A percentile compares a stretch with the other conserved stretches of the same genome.
These are phyloP conservation scores for Brenthis daphne DNA, from an alignment of 2,888 invertebrate species.

Conservation along the genomic window DNA sequence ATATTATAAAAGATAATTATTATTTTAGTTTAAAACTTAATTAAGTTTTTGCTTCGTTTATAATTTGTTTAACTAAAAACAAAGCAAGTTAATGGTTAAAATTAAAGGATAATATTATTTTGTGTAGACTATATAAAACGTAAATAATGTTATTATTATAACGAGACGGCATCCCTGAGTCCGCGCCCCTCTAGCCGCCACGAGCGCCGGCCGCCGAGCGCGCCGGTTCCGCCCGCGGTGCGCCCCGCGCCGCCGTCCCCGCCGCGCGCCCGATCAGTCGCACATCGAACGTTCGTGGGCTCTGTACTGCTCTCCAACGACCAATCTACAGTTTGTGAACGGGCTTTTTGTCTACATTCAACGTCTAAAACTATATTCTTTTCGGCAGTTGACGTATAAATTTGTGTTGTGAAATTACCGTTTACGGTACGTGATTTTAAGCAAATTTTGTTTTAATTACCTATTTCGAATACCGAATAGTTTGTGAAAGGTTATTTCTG, in stretches of 20 bases:
- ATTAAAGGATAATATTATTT: conserved; percentile 6
- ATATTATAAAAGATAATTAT: no score
- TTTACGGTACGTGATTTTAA: conserved; percentile 75
- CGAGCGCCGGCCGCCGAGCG: conserved; percentile 26
- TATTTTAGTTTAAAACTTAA: no score
- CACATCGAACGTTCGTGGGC: conserved; percentile 69
- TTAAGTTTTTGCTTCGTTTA: no score
- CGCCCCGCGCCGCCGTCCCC: conserved; percentile 43
- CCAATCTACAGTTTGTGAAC: conserved; percentile 60
- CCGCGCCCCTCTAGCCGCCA: conserved; percentile 49
- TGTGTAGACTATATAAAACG: conserved; percentile 1
- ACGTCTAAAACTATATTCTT: conserved; percentile 58
- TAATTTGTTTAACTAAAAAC: no score
- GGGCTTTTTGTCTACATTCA: conserved; percentile 69
- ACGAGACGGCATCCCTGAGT: conserved; percentile 49
- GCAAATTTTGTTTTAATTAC: conserved; percentile 61
- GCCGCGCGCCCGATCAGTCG: conserved; percentile 58
- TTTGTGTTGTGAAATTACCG: conserved; percentile 75
- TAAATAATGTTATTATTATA: conserved; percentile 23
- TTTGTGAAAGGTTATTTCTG: conserved; percentile 81
- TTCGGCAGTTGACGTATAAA: conserved; percentile 61
- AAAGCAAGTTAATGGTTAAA: background rate
- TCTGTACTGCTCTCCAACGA: conserved; percentile 63
- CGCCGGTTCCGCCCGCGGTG: conserved; percentile 36
- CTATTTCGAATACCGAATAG: conserved; percentile 66